Percentiles rank a stretch among this genome's conserved stretches.
Evolutionary conservation across 2,797 vertebrate genomes (phyloP).

Genomic region (Cetoscarus ocellatus): DNA sequence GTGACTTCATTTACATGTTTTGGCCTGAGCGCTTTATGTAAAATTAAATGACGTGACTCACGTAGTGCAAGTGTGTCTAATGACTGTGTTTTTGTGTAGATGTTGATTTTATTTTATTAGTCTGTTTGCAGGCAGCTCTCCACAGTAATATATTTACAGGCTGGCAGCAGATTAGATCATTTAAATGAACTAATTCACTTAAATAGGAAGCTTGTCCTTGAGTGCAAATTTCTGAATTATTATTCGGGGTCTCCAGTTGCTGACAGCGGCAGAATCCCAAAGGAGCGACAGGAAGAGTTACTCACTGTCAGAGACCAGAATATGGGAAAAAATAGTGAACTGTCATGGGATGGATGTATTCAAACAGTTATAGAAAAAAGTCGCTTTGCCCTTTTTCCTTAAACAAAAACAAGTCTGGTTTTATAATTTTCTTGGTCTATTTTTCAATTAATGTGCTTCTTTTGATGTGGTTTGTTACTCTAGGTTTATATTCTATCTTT

Average conservation of each 20-base stretch:
- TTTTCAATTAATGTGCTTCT: background rate
- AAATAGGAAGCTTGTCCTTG: conserved; percentile 31
- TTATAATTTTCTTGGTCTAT: background rate
- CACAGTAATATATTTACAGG: conserved; percentile 58
- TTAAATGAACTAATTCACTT: conserved; percentile 61
- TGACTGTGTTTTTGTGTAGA: conserved; percentile 49
- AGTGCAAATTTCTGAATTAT: conserved; percentile 62
- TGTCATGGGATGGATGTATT: conserved; percentile 40
- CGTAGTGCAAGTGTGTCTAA: conserved; percentile 51
- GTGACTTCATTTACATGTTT: conserved; percentile 70
- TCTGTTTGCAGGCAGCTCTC: conserved; percentile 38
- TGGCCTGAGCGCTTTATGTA: conserved; percentile 47
- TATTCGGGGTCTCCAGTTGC: conserved; percentile 30
- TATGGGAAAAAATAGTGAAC: conserved; percentile 36
- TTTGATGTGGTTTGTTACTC: conserved; percentile 9
- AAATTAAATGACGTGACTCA: conserved; percentile 65
- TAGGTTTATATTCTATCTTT: background rate
- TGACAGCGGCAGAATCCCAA: conserved; percentile 33
- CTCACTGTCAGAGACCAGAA: conserved; percentile 21
- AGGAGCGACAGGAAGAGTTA: conserved; percentile 31
- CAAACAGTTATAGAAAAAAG: conserved; percentile 22
- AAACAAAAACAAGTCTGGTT: background rate
- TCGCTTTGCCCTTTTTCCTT: conserved; percentile 29
- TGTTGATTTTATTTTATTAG: conserved; percentile 70
- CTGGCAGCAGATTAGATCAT: conserved; percentile 43